Conservation (phyloP, 2,888 invertebrate species). For the Criorhina ranunculi region DNA sequence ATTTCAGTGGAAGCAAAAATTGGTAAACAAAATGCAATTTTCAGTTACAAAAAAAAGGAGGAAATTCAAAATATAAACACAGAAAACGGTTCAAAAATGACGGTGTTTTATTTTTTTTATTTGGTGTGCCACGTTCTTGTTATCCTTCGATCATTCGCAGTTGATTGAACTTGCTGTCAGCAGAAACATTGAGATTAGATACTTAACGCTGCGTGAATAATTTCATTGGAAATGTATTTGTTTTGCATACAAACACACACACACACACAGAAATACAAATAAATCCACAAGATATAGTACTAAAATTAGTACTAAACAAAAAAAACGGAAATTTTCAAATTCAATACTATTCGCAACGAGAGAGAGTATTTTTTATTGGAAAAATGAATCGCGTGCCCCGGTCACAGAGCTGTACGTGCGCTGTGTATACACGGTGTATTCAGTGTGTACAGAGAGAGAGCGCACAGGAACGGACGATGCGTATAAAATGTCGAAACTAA, state of each 20-base stretch:
- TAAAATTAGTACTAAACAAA: conserved; percentile 28
- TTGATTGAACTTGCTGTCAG: conserved; percentile 70
- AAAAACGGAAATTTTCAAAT: too few relatives aligned
- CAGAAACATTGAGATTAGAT: conserved; percentile 61
- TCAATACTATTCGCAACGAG: conserved; percentile 25
- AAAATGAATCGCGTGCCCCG: neutral
- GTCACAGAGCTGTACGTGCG: conserved; percentile 11
- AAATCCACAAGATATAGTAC: conserved; percentile 1
- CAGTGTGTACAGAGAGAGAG: conserved; percentile 58
- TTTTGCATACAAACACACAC: conserved; percentile 19
- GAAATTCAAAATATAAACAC: neutral
- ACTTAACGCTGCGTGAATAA: conserved; percentile 72
- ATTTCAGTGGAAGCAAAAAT: conserved; percentile 54
- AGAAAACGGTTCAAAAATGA: too few relatives aligned
- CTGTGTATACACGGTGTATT: conserved; percentile 7
- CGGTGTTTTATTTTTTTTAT: neutral
- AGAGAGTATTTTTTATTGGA: conserved; percentile 1
- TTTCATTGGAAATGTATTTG: conserved; percentile 30
- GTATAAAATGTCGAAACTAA: conserved; percentile 72
- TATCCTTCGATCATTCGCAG: conserved; percentile 47
- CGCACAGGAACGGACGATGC: conserved; percentile 62
- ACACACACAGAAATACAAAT: conserved; percentile 19
- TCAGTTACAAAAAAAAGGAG: neutral
- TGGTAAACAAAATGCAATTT: conserved; percentile 45
- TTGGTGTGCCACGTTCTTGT: conserved; percentile 6